Evolutionary conservation across 2,888 invertebrate genomes (phyloP).

Genomic region (Thymelicus lineola): DNA sequence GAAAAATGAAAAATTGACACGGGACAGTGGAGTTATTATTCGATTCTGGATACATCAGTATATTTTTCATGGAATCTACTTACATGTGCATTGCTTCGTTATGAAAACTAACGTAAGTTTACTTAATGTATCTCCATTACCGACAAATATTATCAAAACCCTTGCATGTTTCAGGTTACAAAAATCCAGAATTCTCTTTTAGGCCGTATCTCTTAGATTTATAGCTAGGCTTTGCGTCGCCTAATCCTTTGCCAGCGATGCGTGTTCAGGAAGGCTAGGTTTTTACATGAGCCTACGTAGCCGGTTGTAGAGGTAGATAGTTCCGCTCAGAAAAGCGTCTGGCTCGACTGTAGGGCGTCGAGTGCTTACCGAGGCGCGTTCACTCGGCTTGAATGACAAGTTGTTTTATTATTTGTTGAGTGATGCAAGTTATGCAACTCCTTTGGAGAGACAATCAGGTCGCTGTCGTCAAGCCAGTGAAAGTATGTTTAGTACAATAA

Average conservation of each 20-base stretch:
- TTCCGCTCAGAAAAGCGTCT: conserved; percentile 53
- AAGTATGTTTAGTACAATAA: too few species aligned
- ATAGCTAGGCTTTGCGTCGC: conserved; percentile 4
- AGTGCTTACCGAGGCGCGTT: conserved; percentile 59
- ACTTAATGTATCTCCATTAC: too few species aligned
- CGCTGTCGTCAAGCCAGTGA: too few species aligned
- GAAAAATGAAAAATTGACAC: conserved; percentile 14
- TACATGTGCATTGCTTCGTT: too few species aligned
- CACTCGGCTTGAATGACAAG: conserved; percentile 39
- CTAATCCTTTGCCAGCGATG: conserved; percentile 24
- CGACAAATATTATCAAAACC: neutral
- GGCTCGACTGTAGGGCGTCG: conserved; percentile 61
- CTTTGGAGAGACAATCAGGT: too few species aligned
- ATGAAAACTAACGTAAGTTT: too few species aligned
- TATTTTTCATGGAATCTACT: too few species aligned
- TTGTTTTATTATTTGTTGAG: conserved; percentile 16
- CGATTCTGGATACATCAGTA: too few species aligned
- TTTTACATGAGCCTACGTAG: conserved; percentile 21
- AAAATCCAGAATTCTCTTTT: neutral
- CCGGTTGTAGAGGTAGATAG: conserved; percentile 14
- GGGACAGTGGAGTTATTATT: neutral
- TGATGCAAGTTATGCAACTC: too few species aligned
- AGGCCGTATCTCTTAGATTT: neutral
- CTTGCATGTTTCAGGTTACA: neutral
- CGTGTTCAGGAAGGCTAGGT: conserved; percentile 34